Conservation (phyloP, 2,797 vertebrate species). For the Neosalanx taihuensis region DNA sequence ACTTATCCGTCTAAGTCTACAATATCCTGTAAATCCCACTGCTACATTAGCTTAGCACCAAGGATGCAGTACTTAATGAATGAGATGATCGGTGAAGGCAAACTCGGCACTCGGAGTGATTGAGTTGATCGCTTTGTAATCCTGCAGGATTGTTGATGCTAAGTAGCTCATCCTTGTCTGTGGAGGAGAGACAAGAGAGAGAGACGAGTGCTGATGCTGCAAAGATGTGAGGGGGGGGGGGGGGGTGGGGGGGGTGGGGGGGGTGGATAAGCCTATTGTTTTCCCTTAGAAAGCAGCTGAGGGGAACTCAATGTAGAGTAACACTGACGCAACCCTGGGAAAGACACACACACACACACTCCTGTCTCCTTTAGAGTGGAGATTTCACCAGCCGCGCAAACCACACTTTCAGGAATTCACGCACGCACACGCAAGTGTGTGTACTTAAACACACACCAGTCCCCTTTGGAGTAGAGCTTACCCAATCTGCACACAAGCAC, state of each 20-base stretch:
- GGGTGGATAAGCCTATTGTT: slow-evolving; percentile 58
- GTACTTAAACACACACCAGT: background rate
- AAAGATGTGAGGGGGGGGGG: slow-evolving; percentile 53
- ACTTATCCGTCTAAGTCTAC: slow-evolving; percentile 44
- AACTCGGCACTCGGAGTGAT: no score
- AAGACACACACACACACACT: slow-evolving; percentile 38
- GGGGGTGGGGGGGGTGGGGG: slow-evolving; percentile 32
- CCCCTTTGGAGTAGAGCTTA: no score
- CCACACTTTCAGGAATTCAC: background rate
- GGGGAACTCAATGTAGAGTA: slow-evolving; percentile 39
- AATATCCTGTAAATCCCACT: slow-evolving; percentile 40
- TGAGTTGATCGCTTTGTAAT: slow-evolving; percentile 73
- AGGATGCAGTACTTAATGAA: slow-evolving; percentile 62
- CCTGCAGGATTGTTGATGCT: slow-evolving; percentile 60
- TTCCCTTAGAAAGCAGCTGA: slow-evolving; percentile 38
- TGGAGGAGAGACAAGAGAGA: slow-evolving; percentile 43
- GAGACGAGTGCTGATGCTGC: slow-evolving; percentile 68
- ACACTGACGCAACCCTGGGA: slow-evolving; percentile 67
- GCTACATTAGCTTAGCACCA: no score
- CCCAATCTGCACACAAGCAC: background rate
- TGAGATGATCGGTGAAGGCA: slow-evolving; percentile 4
- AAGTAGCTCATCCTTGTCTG: slow-evolving; percentile 67
- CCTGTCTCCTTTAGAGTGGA: slow-evolving; percentile 38
- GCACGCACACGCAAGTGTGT: background rate
- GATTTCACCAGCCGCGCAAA: slow-evolving; percentile 43